Conservation (phyloP, 2,888 invertebrate species). For the Meliscaeva auricollis region DNA sequence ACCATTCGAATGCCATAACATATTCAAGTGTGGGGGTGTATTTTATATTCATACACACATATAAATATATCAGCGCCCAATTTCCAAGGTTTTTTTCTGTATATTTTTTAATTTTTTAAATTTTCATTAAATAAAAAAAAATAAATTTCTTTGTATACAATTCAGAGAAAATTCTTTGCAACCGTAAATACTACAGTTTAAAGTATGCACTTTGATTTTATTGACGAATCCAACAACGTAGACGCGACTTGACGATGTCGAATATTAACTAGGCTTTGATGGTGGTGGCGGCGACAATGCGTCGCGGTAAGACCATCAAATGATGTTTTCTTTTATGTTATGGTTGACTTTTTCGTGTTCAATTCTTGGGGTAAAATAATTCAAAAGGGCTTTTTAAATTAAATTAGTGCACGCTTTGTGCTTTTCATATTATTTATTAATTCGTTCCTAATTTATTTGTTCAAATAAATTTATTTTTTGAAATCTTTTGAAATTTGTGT, state of each 20-base stretch:
- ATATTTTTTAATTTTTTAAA: slow-evolving; percentile 17
- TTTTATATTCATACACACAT: neutral
- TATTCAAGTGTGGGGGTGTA: slow-evolving; percentile 20
- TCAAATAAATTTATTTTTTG: slow-evolving; percentile 5
- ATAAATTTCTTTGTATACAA: neutral
- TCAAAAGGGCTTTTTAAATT: slow-evolving; percentile 1
- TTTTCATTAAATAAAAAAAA: slow-evolving; percentile 12
- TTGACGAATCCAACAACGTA: slow-evolving; percentile 6
- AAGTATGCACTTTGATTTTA: slow-evolving; percentile 53
- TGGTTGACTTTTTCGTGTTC: slow-evolving; percentile 4
- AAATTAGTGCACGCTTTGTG: slow-evolving; percentile 32
- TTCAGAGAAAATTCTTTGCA: neutral
- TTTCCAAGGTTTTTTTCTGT: slow-evolving; percentile 4
- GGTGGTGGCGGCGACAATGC: neutral
- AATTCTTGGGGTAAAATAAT: slow-evolving; percentile 4
- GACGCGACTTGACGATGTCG: neutral
- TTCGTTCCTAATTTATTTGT: slow-evolving; percentile 19
- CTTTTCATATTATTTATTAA: slow-evolving; percentile 33
- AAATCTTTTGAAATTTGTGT: neutral
- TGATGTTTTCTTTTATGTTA: slow-evolving; percentile 37
- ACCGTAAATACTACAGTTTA: slow-evolving; percentile 9
- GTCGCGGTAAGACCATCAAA: neutral
- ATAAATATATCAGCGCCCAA: neutral
- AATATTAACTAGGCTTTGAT: neutral
- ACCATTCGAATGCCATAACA: slow-evolving; percentile 41